Base-by-base conservation (phyloP, 2,797 vertebrate genomes). In the Platyrinchus mystaceus region DNA sequence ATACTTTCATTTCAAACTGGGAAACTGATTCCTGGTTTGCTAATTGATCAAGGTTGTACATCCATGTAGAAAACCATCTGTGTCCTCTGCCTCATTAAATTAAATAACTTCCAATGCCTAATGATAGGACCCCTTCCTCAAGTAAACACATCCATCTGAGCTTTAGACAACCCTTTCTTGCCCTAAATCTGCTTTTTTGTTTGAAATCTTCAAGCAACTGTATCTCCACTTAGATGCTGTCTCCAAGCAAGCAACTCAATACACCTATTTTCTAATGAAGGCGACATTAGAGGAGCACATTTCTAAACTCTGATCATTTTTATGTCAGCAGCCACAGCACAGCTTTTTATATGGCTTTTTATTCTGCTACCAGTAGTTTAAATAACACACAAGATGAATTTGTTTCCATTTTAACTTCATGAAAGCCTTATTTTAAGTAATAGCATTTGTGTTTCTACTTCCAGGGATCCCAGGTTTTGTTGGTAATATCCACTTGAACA, bases 21-120 rank as follows among this genome's bases (percentile, higher is more conserved):
- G 30, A 94, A 80, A 85, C 5, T 32, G 7, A 80, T 64, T 92
- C 83, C 47, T 68, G 34, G 5, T 47, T 78, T 66, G n/a, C n/a
- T 67, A 56, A 49, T 20, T 30, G 41, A 52, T 49, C 23, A 32
- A 1, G 1, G n/a, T 49, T 1, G 0, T 43, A 53, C 6, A 49
- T 10, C 17, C 50, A 89, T 8, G 28, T 10, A 43, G 56, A 63
- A 83, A 82, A 74, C 46, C 0, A 63, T 16, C 15, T 21, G 5
- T 46, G 15, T 59, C 17, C 49, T 75, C 49, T 49, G 8, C 34
- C 46, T 74, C 50, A 59, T 67, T 83, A 49, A 64, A 71, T 50
- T 39, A 81, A 88, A 55, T 52, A 43, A 6, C 9, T 46, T 67
- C 47, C 18, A 79, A 15, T n/a, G 11, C 0, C 5, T 64, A 55